Conservation (phyloP, 2,113 vertebrate species). For the Tinamus guttatus region DNA sequence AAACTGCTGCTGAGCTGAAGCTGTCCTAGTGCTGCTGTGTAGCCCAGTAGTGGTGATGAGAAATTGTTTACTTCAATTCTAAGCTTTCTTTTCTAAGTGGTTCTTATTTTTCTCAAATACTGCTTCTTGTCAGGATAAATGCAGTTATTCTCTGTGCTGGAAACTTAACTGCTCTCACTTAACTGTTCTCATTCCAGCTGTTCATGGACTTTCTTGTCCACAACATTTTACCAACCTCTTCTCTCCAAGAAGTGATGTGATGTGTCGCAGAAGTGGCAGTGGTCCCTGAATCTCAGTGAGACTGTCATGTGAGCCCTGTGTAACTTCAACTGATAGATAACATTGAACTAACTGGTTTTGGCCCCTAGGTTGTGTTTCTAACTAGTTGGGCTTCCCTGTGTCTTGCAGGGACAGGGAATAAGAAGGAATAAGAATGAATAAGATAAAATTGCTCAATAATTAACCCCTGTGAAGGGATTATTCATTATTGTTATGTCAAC, state of each 20-base stretch:
- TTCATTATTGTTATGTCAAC: neutral
- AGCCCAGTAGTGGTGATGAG: neutral
- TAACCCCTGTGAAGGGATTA: too few relatives aligned
- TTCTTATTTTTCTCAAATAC: neutral
- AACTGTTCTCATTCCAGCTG: neutral
- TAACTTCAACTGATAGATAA: neutral
- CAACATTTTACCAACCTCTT: neutral
- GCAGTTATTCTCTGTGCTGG: neutral
- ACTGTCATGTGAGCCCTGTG: neutral
- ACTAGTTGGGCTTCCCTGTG: rapidly evolving
- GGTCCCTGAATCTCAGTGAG: neutral
- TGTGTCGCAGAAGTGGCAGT: neutral
- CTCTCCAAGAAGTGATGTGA: neutral
- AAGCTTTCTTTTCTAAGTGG: neutral
- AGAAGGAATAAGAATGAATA: too few relatives aligned
- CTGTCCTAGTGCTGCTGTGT: neutral
- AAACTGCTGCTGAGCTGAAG: neutral
- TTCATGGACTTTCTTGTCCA: neutral
- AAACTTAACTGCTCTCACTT: neutral
- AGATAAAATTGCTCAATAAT: too few relatives aligned
- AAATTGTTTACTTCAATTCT: neutral
- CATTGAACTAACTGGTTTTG: neutral
- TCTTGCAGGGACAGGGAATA: too few relatives aligned
- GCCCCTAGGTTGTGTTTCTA: neutral
- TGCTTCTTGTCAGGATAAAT: neutral